These are phyloP conservation scores for Aythya fuligula DNA, from an alignment of 2,797 vertebrate species.

Conservation along the genomic window DNA sequence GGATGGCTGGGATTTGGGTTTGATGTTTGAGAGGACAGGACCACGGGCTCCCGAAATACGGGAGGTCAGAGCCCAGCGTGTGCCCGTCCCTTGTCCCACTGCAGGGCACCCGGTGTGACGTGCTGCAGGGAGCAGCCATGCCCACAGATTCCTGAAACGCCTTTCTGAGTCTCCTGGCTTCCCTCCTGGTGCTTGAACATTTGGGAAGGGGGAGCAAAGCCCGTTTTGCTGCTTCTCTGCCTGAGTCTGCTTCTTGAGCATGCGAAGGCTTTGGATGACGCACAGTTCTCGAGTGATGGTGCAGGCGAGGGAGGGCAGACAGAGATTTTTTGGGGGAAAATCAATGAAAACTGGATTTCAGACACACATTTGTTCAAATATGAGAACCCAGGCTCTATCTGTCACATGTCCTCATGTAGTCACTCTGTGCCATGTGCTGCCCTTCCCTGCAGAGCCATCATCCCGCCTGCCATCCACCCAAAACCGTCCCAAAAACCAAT, in stretches of 20 bases:
- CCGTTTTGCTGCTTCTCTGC: neutral
- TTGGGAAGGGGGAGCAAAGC: constrained; percentile 50
- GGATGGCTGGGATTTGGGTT: neutral
- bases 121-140: neutral
- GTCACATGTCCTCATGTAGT: accelerated
- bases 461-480: neutral
- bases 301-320: neutral
- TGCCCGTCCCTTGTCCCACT: too few relatives aligned
- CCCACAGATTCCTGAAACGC: neutral
- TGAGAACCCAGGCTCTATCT: neutral
- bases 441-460: neutral
- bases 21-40: neutral
- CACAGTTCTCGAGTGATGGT: neutral
- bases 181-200: neutral
- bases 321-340: neutral
- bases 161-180: constrained; percentile 19
- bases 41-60: neutral
- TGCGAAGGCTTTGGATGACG: constrained; percentile 7
- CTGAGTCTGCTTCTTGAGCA: neutral
- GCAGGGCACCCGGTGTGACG: too few relatives aligned
- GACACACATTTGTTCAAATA: accelerated
- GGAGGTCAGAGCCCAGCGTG: neutral
- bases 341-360: neutral
- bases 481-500: neutral
- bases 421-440: accelerated